Base-by-base conservation (phyloP, 2,888 invertebrate species). In the Eumerus sabulonum region DNA sequence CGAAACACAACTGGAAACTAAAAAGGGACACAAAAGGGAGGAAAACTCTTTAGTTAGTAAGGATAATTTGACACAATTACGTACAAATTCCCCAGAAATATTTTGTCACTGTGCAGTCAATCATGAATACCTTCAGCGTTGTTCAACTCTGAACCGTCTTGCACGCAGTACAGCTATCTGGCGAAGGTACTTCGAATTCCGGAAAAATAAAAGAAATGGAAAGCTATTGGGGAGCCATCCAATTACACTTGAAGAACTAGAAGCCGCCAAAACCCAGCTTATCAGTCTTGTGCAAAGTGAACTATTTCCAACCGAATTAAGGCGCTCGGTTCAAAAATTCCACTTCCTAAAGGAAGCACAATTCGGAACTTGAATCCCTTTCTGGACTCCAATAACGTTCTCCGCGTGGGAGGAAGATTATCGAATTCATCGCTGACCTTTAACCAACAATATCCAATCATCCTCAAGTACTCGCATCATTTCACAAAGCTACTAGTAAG, bases 181-280 rank as follows among this genome's bases (percentile, higher is more conserved):
- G 66, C 40, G 57, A 38, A 56, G 56, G 56, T 57, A 57, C 13
- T 57, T 66, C 17, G 40, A 48, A 11, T 53, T 50, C n/a, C 38
- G 48, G 3, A 27, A 45, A 57, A 9, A 51, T 12, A 63, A 35
- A 12, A 16, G n/a, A 16, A 38, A 40, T 7, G 48, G 40, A 48
- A 48, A 35, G 13, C 35, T 17, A 36, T n/a, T 53, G 5, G 18
- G 16, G 2, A 53, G 13, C n/a, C 60, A 60, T 11, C 60, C 40
- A 18, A 38, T 36, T 35, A 17, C 14, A 35, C 7, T 17, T 1
- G 53, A 64, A n/a, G 45, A 53, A 17, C 13, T 36, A 38, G 36
- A 36, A n/a, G 44, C 53, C 44, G 9, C 63, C 3, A 35, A 45
- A 44, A 53, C n/a, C 14, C 12, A 42, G 27, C 14, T 40, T 13